These are phyloP conservation scores for Podarcis lilfordi DNA, from an alignment of 2,797 vertebrate species.

Conservation along the genomic window DNA sequence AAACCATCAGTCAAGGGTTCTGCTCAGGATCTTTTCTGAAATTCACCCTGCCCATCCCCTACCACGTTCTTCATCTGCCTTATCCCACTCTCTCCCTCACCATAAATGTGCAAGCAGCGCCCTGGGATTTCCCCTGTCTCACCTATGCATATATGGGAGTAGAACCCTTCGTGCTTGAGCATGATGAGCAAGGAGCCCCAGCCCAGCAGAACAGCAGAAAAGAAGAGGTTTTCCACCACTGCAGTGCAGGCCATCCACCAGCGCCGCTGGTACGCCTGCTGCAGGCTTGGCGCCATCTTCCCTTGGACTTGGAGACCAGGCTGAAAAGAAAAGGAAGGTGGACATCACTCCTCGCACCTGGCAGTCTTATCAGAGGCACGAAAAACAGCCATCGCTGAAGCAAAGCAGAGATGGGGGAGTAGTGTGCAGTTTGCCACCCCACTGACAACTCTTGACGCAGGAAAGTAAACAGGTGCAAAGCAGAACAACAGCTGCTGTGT, in stretches of 20 bases:
- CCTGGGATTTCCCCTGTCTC: constrained; percentile 4
- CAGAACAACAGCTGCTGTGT: not conserved
- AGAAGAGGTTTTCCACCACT: constrained; percentile 89
- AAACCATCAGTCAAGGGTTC: not conserved
- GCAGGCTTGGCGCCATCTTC: constrained; percentile 83
- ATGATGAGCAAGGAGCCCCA: constrained; percentile 94
- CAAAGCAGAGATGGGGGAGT: not conserved
- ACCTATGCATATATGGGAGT: constrained; percentile 88
- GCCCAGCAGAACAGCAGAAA: constrained; percentile 90
- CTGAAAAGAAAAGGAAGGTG: not conserved
- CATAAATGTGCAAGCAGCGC: too few relatives aligned
- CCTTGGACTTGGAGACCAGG: constrained; percentile 33
- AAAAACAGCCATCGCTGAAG: not conserved
- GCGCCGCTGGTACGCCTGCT: constrained; percentile 85
- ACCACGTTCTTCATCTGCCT: not conserved
- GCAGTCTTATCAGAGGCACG: not conserved
- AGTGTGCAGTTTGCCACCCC: not conserved
- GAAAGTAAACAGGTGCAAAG: not conserved
- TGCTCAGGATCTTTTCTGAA: not conserved
- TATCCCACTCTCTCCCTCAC: not conserved
- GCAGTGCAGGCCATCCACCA: constrained; percentile 93
- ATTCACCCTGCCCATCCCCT: not conserved
- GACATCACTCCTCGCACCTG: not conserved
- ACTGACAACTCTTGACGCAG: not conserved
- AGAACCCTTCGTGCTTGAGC: constrained; percentile 90